phyloP scores from a whole-genome alignment of 2,113 vertebrate species.

The Aspidoscelis tigris region DNA sequence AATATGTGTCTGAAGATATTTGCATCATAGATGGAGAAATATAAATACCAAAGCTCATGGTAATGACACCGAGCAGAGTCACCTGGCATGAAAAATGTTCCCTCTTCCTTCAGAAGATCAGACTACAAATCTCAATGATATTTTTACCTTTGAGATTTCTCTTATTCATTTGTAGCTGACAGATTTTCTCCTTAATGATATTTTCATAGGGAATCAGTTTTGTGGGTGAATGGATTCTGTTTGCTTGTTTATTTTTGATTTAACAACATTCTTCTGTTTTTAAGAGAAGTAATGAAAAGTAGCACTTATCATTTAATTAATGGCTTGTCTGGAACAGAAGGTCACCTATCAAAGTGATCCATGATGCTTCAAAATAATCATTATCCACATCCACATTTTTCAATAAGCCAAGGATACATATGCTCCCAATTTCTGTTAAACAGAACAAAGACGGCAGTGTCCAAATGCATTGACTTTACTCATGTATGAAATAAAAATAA shows the following conservation, averaged over 20 bases:
- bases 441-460: background rate
- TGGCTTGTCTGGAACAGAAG: background rate
- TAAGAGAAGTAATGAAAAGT: background rate
- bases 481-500: background rate
- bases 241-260: background rate
- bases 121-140: background rate
- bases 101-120: conserved; percentile 6
- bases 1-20: background rate
- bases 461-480: background rate
- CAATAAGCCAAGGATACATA: background rate
- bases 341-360: conserved; percentile 12
- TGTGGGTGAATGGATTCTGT: background rate
- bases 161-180: background rate
- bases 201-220: conserved; percentile 9
- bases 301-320: background rate
- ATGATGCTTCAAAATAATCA: background rate
- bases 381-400: rapidly evolving
- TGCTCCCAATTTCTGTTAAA: background rate
- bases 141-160: background rate
- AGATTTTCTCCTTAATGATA: background rate
- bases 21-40: conserved; percentile 14
- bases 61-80: background rate
- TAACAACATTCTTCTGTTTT: conserved; percentile 23
- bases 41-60: conserved; percentile 21
- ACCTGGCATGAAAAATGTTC: background rate